phyloP scores from a whole-genome alignment of 2,888 invertebrate genomes.

The Athalia rosae region DNA sequence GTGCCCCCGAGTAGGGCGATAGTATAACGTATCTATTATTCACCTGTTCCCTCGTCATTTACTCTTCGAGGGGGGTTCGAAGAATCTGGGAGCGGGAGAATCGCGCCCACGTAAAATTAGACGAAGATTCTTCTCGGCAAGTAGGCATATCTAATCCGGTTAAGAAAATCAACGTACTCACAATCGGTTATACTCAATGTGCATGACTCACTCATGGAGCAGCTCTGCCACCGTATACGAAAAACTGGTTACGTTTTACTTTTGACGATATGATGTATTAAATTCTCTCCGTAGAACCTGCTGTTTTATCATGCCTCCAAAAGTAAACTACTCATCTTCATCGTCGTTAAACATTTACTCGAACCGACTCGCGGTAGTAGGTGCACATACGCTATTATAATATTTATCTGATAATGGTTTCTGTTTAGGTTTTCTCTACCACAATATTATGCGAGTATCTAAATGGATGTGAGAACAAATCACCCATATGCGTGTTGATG shows the following conservation, averaged over 20 bases:
- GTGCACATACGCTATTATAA: not conserved
- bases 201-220: no score
- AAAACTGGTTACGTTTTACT: not conserved
- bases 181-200: no score
- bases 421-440: no score
- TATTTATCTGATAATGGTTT: no score
- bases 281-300: not conserved
- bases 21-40: not conserved
- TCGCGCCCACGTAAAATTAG: slow-evolving; percentile 1
- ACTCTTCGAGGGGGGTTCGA: not conserved
- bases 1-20: no score
- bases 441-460: no score
- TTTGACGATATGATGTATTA: not conserved
- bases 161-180: no score
- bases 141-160: no score
- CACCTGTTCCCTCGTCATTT: slow-evolving; percentile 11
- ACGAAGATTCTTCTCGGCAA: not conserved
- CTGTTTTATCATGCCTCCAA: slow-evolving; percentile 3
- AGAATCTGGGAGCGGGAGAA: not conserved
- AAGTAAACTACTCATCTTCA: not conserved
- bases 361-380: not conserved
- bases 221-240: not conserved
- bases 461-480: no score
- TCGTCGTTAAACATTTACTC: not conserved
- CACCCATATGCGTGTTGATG: no score